Evolutionary conservation across 2,888 invertebrate genomes (phyloP).

Genomic region (Augiades crinisus): DNA sequence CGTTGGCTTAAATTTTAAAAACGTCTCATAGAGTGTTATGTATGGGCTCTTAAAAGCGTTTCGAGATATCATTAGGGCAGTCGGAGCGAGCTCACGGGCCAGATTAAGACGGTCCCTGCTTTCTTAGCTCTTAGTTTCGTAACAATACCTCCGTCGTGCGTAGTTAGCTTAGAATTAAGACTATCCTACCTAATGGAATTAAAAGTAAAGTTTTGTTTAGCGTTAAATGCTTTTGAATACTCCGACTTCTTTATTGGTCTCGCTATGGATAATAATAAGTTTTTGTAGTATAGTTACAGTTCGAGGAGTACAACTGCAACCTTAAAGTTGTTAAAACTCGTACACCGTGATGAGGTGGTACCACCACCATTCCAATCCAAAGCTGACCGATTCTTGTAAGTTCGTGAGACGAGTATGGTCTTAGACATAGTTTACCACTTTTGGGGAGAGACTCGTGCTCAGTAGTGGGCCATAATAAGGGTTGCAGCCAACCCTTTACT

Average conservation of each 20-base stretch:
- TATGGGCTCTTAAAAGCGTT: slow-evolving; percentile 77
- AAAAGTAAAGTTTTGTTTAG: slow-evolving; percentile 18
- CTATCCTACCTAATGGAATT: slow-evolving; percentile 22
- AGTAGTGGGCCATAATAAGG: no score
- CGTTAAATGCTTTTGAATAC: slow-evolving; percentile 6
- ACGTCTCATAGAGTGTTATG: slow-evolving; percentile 78
- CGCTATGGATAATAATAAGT: no score
- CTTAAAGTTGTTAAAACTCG: no score
- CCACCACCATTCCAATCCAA: no score
- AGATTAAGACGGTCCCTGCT: slow-evolving; percentile 68
- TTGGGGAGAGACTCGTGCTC: no score
- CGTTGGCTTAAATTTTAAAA: slow-evolving; percentile 79
- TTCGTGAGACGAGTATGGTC: no score
- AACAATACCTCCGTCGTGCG: slow-evolving; percentile 33
- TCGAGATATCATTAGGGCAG: slow-evolving; percentile 78
- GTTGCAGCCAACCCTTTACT: no score
- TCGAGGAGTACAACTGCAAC: no score
- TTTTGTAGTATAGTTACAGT: no score
- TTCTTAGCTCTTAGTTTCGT: slow-evolving; percentile 45
- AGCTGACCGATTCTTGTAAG: no score
- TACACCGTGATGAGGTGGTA: no score
- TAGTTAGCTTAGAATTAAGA: slow-evolving; percentile 35
- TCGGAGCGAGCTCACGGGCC: slow-evolving; percentile 54
- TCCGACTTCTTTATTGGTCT: neutral
- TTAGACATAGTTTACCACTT: no score